Percentiles rank a stretch among this genome's conserved stretches.
Evolutionary conservation across 2,797 vertebrate species (phyloP).

Genomic region (Eulemur coronatus): DNA sequence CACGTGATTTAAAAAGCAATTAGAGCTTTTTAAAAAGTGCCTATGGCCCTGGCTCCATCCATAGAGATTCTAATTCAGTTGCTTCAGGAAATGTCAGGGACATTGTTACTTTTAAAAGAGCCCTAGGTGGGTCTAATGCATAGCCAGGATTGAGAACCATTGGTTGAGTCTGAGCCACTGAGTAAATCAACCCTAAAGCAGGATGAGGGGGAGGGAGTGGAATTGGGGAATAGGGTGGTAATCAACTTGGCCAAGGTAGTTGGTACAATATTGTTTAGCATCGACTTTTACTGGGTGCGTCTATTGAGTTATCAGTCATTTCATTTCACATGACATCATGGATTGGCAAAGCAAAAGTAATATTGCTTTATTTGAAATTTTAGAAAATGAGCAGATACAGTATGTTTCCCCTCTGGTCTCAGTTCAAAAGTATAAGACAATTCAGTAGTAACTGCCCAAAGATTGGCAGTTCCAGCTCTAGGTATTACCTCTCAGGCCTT

Average conservation of each 20-base stretch:
- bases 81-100: background rate
- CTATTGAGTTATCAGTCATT: background rate
- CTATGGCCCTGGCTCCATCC: background rate
- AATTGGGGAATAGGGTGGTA: background rate
- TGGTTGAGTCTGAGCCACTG: background rate
- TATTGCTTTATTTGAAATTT: constrained; percentile 8
- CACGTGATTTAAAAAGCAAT: background rate
- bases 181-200: background rate
- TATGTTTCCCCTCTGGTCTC: background rate
- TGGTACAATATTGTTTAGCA: background rate
- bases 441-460: background rate
- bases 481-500: background rate
- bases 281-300: background rate
- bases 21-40: background rate
- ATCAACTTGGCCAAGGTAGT: background rate
- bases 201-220: background rate
- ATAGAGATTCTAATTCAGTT: background rate
- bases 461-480: background rate
- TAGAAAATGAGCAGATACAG: background rate
- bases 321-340: background rate
- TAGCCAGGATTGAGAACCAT: background rate
- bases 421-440: constrained; percentile 16
- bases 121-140: background rate
- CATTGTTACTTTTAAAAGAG: background rate
- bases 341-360: background rate